These are phyloP conservation scores for Leistus spinibarbis DNA, from an alignment of 2,888 invertebrate species.

Conservation along the genomic window DNA sequence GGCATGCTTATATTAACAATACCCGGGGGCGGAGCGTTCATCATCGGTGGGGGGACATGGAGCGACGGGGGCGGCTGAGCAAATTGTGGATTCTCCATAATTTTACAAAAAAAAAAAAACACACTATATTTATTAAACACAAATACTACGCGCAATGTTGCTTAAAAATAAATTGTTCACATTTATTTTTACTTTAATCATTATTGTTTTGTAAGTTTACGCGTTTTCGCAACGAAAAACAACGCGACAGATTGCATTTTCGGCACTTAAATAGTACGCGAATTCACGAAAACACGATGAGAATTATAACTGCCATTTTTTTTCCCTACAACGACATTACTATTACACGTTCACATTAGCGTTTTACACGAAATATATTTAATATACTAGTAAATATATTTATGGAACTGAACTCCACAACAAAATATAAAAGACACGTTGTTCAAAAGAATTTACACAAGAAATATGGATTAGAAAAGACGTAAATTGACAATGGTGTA, in stretches of 20 bases:
- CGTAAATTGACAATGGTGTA: not conserved
- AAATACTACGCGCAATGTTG: slow-evolving; percentile 3
- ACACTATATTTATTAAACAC: not conserved
- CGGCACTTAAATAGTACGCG: not conserved
- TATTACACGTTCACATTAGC: not conserved
- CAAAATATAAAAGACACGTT: not conserved
- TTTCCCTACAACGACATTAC: too few species aligned
- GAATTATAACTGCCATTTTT: not conserved
- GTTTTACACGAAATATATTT: not conserved
- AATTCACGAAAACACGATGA: not conserved
- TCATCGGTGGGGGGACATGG: slow-evolving; percentile 52
- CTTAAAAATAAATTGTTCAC: not conserved
- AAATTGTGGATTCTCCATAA: slow-evolving; percentile 37
- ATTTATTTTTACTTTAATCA: not conserved
- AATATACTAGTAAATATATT: not conserved
- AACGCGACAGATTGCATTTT: not conserved
- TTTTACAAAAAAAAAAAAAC: slow-evolving; percentile 1
- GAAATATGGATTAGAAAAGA: not conserved
- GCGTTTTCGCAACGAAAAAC: not conserved
- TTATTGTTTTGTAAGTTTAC: not conserved
- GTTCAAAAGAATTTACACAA: not conserved
- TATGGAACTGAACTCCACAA: not conserved
- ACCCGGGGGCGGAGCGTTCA: slow-evolving; percentile 55
- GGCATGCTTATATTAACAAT: slow-evolving; percentile 47
- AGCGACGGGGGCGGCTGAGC: slow-evolving; percentile 47